These are phyloP conservation scores for Trichogramma dendrolimi DNA, from an alignment of 2,888 invertebrate genomes.

Conservation along the genomic window DNA sequence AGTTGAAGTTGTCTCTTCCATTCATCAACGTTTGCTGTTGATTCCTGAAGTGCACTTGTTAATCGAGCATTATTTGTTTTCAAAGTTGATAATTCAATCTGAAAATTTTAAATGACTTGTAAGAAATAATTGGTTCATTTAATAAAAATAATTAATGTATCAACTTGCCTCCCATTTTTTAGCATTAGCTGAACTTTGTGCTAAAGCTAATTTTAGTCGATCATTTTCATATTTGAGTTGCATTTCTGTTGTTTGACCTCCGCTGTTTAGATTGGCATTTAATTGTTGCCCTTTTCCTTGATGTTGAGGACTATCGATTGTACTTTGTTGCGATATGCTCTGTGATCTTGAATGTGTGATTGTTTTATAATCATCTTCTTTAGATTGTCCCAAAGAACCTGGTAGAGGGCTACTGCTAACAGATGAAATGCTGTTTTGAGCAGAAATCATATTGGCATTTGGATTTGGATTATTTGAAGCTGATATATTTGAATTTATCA, in stretches of 20 bases:
- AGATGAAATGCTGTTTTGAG: constrained; percentile 49
- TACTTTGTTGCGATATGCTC: constrained; percentile 48
- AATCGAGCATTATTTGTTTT: constrained; percentile 94
- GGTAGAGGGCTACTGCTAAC: constrained; percentile 50
- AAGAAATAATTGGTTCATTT: constrained; percentile 2
- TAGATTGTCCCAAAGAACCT: constrained; percentile 43
- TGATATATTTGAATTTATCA: constrained; percentile 50
- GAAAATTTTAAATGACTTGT: constrained; percentile 12
- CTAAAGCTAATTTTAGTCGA: constrained; percentile 87
- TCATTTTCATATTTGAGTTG: constrained; percentile 97
- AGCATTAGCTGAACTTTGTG: constrained; percentile 95
- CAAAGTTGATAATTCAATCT: constrained; percentile 85
- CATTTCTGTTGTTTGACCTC: constrained; percentile 62
- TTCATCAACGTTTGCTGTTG: constrained; percentile 96
- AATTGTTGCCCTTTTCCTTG: constrained; percentile 50
- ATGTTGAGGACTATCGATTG: constrained; percentile 64
- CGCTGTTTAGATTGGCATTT: constrained; percentile 34
- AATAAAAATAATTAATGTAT: constrained; percentile 2
- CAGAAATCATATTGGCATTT: constrained; percentile 49
- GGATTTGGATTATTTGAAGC: constrained; percentile 50
- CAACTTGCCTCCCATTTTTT: constrained; percentile 85
- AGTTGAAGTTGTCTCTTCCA: constrained; percentile 96
- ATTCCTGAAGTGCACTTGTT: constrained; percentile 91
- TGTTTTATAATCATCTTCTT: constrained; percentile 49
- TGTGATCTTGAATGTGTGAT: constrained; percentile 49